phyloP scores from a whole-genome alignment of 2,113 vertebrate species.

The Saguinus imperator region DNA sequence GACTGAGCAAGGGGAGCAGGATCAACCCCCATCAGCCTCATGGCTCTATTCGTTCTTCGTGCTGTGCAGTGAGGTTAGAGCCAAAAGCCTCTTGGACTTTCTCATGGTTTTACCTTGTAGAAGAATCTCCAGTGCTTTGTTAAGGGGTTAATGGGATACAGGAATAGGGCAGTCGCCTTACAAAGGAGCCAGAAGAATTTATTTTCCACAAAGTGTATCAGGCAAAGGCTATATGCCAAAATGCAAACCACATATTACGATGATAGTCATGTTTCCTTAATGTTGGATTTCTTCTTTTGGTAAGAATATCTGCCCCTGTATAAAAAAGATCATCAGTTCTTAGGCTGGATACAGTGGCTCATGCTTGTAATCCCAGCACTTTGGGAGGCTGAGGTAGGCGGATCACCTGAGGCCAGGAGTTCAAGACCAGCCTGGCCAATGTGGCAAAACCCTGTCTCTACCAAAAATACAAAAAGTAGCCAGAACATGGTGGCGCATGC shows the following conservation, averaged over 20 bases:
- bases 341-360: background rate
- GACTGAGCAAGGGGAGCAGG: too few species aligned
- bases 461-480: too few species aligned
- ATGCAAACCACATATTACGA: background rate
- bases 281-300: background rate
- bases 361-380: too few species aligned
- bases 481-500: too few species aligned
- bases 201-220: background rate
- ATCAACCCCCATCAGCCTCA: background rate
- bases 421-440: too few species aligned
- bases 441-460: too few species aligned
- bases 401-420: too few species aligned
- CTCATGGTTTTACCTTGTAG: background rate
- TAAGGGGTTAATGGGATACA: background rate
- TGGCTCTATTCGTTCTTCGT: background rate
- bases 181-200: background rate
- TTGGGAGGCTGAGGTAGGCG: too few species aligned
- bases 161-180: background rate
- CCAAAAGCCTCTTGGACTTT: background rate
- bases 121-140: background rate
- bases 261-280: background rate
- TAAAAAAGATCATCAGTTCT: background rate
- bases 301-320: background rate
- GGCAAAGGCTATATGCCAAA: background rate
- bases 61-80: background rate